Conservation (phyloP, 1,140 invertebrate species). For the roundworm (Caenorhabditis elegans) region DNA sequence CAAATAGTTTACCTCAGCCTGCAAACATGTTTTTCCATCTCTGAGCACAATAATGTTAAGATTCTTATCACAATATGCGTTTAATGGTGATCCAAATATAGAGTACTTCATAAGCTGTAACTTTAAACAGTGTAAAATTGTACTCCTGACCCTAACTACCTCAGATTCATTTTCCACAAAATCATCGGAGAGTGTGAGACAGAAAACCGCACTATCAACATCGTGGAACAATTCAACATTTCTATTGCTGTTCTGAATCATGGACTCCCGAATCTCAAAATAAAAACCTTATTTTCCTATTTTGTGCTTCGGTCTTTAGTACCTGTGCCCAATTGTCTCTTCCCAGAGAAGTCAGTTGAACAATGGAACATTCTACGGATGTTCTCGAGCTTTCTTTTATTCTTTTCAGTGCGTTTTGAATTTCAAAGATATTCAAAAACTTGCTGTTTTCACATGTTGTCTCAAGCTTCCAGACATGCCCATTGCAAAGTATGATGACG, state of each 20-base stretch:
- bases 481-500: not conserved
- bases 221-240: not conserved
- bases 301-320: not conserved
- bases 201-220: slow-evolving; percentile 6
- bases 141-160: no score
- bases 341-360: not conserved
- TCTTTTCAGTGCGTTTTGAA: not conserved
- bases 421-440: not conserved
- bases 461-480: not conserved
- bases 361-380: not conserved
- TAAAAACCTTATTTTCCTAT: no score
- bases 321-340: slow-evolving; percentile 22
- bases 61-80: slow-evolving; percentile 29
- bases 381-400: not conserved
- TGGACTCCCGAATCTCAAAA: not conserved
- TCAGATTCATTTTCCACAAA: slow-evolving; percentile 7
- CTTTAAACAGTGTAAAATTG: no score
- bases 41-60: not conserved
- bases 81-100: slow-evolving; percentile 4
- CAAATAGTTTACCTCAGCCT: slow-evolving; percentile 19
- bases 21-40: slow-evolving; percentile 17
- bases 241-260: not conserved
- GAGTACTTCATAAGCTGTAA: slow-evolving; percentile 35
- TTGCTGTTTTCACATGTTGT: not conserved
- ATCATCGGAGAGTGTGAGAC: not conserved